Percentiles rank a stretch among this genome's conserved stretches.
Conservation (phyloP, 2,888 invertebrate species). For the Lapara coniferarum region DNA sequence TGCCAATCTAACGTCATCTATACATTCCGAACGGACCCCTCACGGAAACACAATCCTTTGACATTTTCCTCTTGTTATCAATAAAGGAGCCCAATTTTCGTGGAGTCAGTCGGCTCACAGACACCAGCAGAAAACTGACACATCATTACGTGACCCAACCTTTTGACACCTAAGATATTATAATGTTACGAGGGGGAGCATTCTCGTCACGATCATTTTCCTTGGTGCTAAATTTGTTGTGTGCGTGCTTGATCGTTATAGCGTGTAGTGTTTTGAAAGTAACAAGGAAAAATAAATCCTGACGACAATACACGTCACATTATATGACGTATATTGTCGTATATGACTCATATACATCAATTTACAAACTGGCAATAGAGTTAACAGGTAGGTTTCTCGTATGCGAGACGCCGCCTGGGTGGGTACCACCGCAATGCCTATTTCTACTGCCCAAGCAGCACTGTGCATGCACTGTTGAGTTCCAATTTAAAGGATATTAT, state of each 20-base stretch:
- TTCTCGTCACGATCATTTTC: constrained; percentile 25
- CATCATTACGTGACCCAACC: constrained; percentile 73
- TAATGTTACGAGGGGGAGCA: constrained; percentile 49
- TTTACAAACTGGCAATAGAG: too few species aligned
- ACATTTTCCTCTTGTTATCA: constrained; percentile 55
- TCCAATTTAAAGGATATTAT: too few species aligned
- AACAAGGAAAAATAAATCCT: neutral
- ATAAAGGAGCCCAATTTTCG: constrained; percentile 70
- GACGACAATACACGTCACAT: too few species aligned
- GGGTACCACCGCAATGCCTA: too few species aligned
- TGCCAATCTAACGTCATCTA: constrained; percentile 16
- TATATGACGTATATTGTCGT: too few species aligned
- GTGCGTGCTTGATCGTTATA: neutral
- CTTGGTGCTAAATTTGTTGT: constrained; percentile 14
- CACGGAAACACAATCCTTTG: constrained; percentile 47
- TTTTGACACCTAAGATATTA: constrained; percentile 59
- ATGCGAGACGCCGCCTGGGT: too few species aligned
- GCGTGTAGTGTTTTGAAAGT: neutral
- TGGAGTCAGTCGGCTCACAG: constrained; percentile 49
- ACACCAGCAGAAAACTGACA: constrained; percentile 63
- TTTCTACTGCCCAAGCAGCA: too few species aligned
- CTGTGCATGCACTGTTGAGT: too few species aligned
- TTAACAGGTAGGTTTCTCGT: too few species aligned
- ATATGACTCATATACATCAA: too few species aligned
- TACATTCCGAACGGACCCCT: constrained; percentile 28